A percentile compares a stretch with the other conserved stretches of the same genome.
These are phyloP conservation scores for Zalophus californianus DNA, from an alignment of 2,797 vertebrate genomes.

Conservation along the genomic window DNA sequence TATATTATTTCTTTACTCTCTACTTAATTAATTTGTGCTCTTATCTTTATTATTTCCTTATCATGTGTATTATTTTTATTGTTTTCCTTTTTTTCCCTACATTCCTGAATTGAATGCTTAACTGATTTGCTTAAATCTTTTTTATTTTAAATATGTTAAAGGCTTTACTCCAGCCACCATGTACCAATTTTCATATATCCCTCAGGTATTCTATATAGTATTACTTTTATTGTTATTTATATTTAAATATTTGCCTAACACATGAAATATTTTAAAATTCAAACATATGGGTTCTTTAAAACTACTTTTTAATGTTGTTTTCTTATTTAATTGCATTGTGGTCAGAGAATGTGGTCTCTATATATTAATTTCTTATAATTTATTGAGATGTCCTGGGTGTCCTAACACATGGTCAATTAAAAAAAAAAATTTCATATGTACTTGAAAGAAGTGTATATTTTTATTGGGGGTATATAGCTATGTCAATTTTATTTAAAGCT, in stretches of 20 bases:
- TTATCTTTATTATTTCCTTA: slow-evolving; percentile 24
- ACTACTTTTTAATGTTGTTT: slow-evolving; percentile 21
- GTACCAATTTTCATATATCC: neutral
- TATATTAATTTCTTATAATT: slow-evolving; percentile 36
- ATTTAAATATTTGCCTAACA: slow-evolving; percentile 31
- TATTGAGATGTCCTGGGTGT: neutral
- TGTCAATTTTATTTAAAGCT: neutral
- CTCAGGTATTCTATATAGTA: neutral
- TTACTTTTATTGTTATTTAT: neutral
- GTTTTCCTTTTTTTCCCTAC: neutral
- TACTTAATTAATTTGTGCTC: neutral
- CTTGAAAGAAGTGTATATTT: neutral
- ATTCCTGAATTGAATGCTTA: neutral
- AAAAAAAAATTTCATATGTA: neutral
- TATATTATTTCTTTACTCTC: slow-evolving; percentile 6
- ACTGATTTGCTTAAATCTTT: neutral
- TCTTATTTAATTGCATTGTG: slow-evolving; percentile 10
- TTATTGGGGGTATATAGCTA: neutral
- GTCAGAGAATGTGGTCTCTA: neutral
- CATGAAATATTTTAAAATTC: slow-evolving; percentile 46
- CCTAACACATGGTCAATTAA: neutral
- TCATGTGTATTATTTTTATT: neutral
- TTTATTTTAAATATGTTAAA: slow-evolving; percentile 15
- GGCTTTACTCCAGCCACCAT: neutral
- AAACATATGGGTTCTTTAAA: slow-evolving; percentile 33